Evolutionary conservation across 1,140 invertebrate species (phyloP), one percentile per base, ranked within the genome.

Genomic region (Hermatobates lingyangjiaoensis): DNA sequence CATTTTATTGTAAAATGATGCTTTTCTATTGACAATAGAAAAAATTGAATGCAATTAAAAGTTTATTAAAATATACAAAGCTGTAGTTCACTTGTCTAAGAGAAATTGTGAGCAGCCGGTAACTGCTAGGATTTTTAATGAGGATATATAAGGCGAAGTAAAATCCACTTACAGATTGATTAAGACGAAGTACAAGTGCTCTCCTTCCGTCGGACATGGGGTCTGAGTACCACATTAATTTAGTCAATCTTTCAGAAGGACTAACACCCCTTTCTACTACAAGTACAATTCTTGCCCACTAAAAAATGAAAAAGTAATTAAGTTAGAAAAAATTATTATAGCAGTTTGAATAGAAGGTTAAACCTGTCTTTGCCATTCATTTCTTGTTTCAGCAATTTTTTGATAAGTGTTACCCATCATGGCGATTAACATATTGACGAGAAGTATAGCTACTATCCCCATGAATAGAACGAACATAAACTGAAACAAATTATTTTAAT

Each of bases 321-420:
- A 20, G 10, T 44, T 5, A 44, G 10, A 18, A 20, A 5, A 10
- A 12, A 12, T 44, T 44, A 18, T 44, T 20, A 10, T 44, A 44
- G 15, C 20, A 18, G 38, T 20, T 5, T 21, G 14, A 38, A 12
- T 42, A 14, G 3, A 14, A 12, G 3, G 27, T 28, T 50, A 54
- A 25, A 87, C 83, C 75, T 98, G 93, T 69, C 94, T 70, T 69
- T 97, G 91, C 90, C 92, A 98, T 66, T 98, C 94, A 66, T 96
- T 96, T 58, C 89, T 76, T 2, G 92, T 94, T 66, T 94, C 89
- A 2, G 90, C 91, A 58, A 98, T 96, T 66, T 89, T 89, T 66
- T 95, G 89, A 66, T 98, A 98, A 21, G 94, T 98, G 64, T 97
- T 95, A 1, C 93, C 94, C 93, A 98, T 97, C 93, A 98, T 98